These are phyloP conservation scores for Porites lutea DNA, from an alignment of 64 coral and sea anemone species.

Conservation along the genomic window DNA sequence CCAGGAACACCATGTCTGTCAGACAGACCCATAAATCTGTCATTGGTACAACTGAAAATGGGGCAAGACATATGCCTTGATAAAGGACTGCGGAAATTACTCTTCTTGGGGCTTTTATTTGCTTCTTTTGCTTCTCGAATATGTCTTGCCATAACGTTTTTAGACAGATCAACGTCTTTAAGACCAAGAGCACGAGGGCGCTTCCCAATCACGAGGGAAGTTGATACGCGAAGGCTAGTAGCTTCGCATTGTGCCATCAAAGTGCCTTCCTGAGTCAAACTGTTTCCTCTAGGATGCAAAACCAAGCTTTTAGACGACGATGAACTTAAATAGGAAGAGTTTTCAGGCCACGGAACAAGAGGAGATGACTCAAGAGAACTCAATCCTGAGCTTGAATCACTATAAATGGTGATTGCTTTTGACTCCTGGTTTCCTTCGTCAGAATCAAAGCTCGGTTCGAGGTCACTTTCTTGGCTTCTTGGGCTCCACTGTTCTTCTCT, in stretches of 20 bases:
- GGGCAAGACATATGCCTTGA: constrained; percentile 54
- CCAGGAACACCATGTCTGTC: constrained; percentile 2
- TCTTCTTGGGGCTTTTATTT: constrained; percentile 62
- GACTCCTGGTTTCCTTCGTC: constrained; percentile 69
- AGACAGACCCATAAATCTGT: background rate
- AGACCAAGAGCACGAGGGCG: constrained; percentile 57
- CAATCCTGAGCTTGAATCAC: background rate
- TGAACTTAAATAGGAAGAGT: background rate
- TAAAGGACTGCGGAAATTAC: constrained; percentile 38
- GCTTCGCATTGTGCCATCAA: background rate
- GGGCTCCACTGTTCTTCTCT: constrained; percentile 39
- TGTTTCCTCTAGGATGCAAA: background rate
- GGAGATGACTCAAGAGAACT: background rate
- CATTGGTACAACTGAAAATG: constrained; percentile 2
- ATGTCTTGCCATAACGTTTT: constrained; percentile 64
- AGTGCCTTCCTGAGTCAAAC: background rate
- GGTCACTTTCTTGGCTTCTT: constrained; percentile 67
- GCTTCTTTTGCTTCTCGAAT: constrained; percentile 69
- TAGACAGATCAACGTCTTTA: constrained; percentile 78
- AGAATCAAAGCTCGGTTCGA: constrained; percentile 31
- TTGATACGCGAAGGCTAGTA: background rate
- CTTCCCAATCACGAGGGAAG: constrained; percentile 79
- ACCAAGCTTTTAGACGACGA: background rate
- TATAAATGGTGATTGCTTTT: background rate
- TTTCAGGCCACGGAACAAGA: background rate